phyloP scores from a whole-genome alignment of 2,113 vertebrate genomes.

The Glareola pratincola region DNA sequence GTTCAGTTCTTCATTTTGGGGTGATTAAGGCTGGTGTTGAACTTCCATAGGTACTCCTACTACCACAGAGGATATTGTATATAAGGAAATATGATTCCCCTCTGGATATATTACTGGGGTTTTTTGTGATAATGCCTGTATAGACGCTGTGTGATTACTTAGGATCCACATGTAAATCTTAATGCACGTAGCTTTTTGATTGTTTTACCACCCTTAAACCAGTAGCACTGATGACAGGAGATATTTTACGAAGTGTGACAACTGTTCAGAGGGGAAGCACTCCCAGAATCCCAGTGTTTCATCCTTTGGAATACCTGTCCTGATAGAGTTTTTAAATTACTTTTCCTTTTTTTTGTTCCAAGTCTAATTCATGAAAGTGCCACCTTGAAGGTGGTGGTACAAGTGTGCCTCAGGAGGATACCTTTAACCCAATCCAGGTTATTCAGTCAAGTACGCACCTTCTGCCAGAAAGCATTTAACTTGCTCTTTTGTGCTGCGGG shows the following conservation, averaged over 20 bases:
- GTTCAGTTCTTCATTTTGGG: background rate
- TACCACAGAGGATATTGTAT: background rate
- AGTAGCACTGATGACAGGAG: background rate
- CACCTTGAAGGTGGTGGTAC: background rate
- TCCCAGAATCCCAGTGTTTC: background rate
- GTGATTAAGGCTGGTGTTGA: background rate
- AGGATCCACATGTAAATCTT: background rate
- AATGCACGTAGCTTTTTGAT: background rate
- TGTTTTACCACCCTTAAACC: background rate
- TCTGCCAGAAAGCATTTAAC: background rate
- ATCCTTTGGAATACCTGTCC: background rate
- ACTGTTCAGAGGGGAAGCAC: background rate
- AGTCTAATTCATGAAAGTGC: background rate
- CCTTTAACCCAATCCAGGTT: background rate
- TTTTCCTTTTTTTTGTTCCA: background rate
- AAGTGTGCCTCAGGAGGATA: background rate
- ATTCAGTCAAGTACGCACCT: background rate
- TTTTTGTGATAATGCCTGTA: background rate
- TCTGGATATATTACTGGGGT: rapidly evolving
- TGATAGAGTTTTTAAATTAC: background rate
- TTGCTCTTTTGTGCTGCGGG: background rate
- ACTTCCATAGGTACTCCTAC: background rate
- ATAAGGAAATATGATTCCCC: background rate
- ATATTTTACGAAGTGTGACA: background rate
- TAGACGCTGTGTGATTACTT: background rate